Conservation (phyloP, 1,140 invertebrate genomes). For the Leptinotarsa undecemlineata region DNA sequence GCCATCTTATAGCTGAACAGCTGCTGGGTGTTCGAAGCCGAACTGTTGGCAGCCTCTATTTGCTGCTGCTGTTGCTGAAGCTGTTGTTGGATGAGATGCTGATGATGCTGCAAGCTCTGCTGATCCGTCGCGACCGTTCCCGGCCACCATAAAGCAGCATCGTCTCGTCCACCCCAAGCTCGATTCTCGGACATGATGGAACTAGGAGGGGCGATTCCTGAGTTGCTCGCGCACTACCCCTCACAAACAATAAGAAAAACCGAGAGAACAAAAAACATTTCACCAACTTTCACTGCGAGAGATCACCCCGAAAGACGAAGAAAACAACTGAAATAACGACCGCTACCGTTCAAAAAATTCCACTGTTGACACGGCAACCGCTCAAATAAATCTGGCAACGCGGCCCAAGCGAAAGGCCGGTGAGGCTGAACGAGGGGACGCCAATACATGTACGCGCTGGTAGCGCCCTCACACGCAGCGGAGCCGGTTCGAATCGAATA, state of each 20-base stretch:
- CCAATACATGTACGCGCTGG: slow-evolving; percentile 45
- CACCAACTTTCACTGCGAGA: slow-evolving; percentile 27
- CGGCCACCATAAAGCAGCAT: slow-evolving; percentile 63
- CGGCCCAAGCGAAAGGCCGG: slow-evolving; percentile 33
- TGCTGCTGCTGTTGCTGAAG: slow-evolving; percentile 57
- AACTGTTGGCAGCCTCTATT: slow-evolving; percentile 53
- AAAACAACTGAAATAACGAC: slow-evolving; percentile 35
- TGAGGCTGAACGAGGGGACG: slow-evolving; percentile 42
- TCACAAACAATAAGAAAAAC: slow-evolving; percentile 23
- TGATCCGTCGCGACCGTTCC: slow-evolving; percentile 57
- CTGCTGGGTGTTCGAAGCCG: slow-evolving; percentile 59
- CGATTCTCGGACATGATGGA: slow-evolving; percentile 53
- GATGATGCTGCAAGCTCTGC: slow-evolving; percentile 52
- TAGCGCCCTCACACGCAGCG: slow-evolving; percentile 53
- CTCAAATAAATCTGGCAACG: slow-evolving; percentile 53
- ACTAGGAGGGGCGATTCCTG: slow-evolving; percentile 19
- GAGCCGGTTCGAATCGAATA: slow-evolving; percentile 32
- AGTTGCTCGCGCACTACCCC: slow-evolving; percentile 19
- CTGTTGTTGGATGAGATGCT: slow-evolving; percentile 57
- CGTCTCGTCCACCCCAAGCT: slow-evolving; percentile 67
- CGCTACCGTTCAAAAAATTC: slow-evolving; percentile 35
- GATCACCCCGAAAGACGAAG: slow-evolving; percentile 26
- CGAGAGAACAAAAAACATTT: slow-evolving; percentile 20
- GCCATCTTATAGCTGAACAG: slow-evolving; percentile 84
- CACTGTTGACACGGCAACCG: slow-evolving; percentile 42